These are phyloP conservation scores for Daphoenositta chrysoptera DNA, from an alignment of 2,113 vertebrate species.

Conservation along the genomic window DNA sequence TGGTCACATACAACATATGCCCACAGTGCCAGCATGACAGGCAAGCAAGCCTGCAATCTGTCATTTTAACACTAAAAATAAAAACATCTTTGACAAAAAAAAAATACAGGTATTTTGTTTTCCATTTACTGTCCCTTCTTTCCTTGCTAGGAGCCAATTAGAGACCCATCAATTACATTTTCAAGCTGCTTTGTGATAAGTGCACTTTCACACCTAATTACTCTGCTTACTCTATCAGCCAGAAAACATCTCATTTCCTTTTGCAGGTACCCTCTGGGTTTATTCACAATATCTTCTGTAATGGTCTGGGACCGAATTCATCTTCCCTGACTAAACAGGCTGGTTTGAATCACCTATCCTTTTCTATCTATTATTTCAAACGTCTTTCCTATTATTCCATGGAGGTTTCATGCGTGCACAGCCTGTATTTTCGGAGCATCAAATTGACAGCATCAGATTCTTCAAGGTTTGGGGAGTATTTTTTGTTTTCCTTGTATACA, in stretches of 20 bases:
- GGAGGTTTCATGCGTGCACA: background rate
- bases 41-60: background rate
- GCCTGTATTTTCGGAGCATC: background rate
- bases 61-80: background rate
- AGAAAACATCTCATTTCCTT: background rate
- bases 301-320: background rate
- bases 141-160: background rate
- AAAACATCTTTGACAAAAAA: background rate
- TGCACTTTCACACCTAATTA: background rate
- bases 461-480: background rate
- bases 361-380: background rate
- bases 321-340: background rate
- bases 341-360: background rate
- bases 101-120: background rate
- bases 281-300: background rate
- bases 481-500: background rate
- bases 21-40: background rate
- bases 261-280: background rate
- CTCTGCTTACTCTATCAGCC: background rate
- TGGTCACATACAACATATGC: background rate
- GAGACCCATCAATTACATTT: background rate
- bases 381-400: background rate
- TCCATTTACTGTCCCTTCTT: background rate
- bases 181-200: background rate
- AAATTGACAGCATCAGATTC: background rate